phyloP scores from a whole-genome alignment of 1,140 invertebrate genomes.

The Homarus americanus region DNA sequence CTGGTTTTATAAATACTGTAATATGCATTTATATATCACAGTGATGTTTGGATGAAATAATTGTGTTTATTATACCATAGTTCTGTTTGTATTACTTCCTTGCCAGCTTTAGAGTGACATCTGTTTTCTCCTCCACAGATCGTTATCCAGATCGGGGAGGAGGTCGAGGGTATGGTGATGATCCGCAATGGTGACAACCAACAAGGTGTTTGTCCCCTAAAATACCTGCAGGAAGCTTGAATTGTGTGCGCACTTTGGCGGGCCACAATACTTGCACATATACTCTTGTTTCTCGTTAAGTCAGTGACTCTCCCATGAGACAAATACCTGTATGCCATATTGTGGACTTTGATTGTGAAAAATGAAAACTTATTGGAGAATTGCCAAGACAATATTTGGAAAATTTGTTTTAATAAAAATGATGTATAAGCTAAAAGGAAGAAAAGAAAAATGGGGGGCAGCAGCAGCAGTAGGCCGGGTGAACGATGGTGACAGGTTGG shows the following conservation, averaged over 20 bases:
- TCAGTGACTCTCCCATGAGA: conserved; percentile 24
- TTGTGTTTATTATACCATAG: no score
- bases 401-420: no score
- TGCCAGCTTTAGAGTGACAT: neutral
- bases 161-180: conserved; percentile 94
- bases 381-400: neutral
- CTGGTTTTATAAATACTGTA: no score
- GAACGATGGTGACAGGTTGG: neutral
- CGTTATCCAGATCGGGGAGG: conserved; percentile 88
- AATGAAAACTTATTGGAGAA: neutral
- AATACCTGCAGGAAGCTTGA: conserved; percentile 80
- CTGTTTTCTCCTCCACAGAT: conserved; percentile 78
- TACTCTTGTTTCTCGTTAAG: neutral
- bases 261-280: neutral
- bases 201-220: conserved; percentile 85
- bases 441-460: neutral
- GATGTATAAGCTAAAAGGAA: neutral
- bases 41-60: no score
- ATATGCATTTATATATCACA: no score
- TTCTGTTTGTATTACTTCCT: no score
- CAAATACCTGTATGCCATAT: neutral
- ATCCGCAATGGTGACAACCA: conserved; percentile 93
- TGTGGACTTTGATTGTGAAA: neutral
- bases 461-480: neutral
- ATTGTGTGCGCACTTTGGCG: neutral